Percentiles rank a stretch among this genome's conserved stretches.
These are phyloP conservation scores for Lathronympha strigana DNA, from an alignment of 2,888 invertebrate genomes.

Conservation along the genomic window DNA sequence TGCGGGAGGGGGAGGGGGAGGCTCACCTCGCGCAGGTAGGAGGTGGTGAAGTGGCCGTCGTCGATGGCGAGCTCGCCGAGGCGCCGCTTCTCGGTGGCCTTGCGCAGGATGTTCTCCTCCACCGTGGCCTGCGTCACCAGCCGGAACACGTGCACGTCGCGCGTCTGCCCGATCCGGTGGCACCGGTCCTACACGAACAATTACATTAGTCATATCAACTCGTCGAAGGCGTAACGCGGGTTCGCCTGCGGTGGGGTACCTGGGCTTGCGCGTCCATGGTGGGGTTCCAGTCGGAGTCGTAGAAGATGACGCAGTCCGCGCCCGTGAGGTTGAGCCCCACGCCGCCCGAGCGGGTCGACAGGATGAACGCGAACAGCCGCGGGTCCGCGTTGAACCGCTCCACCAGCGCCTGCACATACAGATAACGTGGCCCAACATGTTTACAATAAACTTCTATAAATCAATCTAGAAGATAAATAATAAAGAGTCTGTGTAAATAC, in stretches of 20 bases:
- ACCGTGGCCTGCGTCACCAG: slow-evolving; percentile 98
- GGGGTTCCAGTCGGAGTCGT: slow-evolving; percentile 99
- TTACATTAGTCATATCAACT: no score
- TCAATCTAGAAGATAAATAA: no score
- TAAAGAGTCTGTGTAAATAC: no score
- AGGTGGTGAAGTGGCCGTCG: slow-evolving; percentile 99
- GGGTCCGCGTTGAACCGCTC: slow-evolving; percentile 98
- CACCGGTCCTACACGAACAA: slow-evolving; percentile 93
- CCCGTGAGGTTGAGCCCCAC: slow-evolving; percentile 99
- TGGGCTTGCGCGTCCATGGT: slow-evolving; percentile 98
- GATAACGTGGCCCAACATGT: no score
- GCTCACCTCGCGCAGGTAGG: slow-evolving; percentile 91
- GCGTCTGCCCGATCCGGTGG: slow-evolving; percentile 99
- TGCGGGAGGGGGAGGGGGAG: not conserved
- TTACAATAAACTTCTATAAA: not conserved
- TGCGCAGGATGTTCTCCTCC: slow-evolving; percentile 99
- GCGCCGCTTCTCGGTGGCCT: slow-evolving; percentile 98
- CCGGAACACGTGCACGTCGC: slow-evolving; percentile 99
- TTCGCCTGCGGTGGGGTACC: not conserved
- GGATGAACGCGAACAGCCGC: slow-evolving; percentile 97
- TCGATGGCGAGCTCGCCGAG: slow-evolving; percentile 99
- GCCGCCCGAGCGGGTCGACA: slow-evolving; percentile 98
- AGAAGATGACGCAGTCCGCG: slow-evolving; percentile 99
- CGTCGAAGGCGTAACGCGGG: not conserved
- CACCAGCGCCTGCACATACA: slow-evolving; percentile 92